Evolutionary conservation across 2,888 invertebrate species (phyloP).

Genomic region (Sialis fuliginosa): DNA sequence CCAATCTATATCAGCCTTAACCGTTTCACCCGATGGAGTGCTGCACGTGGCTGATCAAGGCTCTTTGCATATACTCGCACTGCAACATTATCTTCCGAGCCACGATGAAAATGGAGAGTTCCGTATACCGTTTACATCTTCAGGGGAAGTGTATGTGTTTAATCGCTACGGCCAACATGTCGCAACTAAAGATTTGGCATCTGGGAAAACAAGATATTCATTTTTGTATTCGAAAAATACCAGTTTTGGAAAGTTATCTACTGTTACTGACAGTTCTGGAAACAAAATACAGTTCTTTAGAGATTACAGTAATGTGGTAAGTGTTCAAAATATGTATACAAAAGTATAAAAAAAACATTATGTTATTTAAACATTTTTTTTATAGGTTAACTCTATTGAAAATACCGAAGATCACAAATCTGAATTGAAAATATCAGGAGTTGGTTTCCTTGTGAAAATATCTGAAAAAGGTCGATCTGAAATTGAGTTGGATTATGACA

Average conservation of each 20-base stretch:
- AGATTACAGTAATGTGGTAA: slow-evolving; percentile 78
- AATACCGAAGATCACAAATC: slow-evolving; percentile 88
- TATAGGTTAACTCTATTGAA: slow-evolving; percentile 62
- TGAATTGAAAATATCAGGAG: slow-evolving; percentile 80
- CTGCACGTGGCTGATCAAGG: slow-evolving; percentile 90
- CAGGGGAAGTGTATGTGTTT: slow-evolving; percentile 85
- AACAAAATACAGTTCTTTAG: slow-evolving; percentile 81
- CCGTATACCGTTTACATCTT: slow-evolving; percentile 82
- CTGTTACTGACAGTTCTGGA: slow-evolving; percentile 86
- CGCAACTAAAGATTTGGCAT: slow-evolving; percentile 82
- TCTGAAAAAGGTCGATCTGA: slow-evolving; percentile 78
- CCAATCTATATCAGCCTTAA: slow-evolving; percentile 73
- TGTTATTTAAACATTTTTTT: background rate
- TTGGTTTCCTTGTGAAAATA: slow-evolving; percentile 76
- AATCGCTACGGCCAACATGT: slow-evolving; percentile 94
- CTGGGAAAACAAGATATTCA: slow-evolving; percentile 86
- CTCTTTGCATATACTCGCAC: slow-evolving; percentile 63
- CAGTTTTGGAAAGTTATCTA: slow-evolving; percentile 83
- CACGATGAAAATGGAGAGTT: slow-evolving; percentile 83
- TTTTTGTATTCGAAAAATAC: slow-evolving; percentile 95
- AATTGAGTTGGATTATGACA: slow-evolving; percentile 80
- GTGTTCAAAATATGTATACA: slow-evolving; percentile 6
- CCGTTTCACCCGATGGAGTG: slow-evolving; percentile 90
- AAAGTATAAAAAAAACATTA: background rate
- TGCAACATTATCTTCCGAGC: slow-evolving; percentile 73